Conservation (phyloP, 2,113 vertebrate species). For the Progne subis region DNA sequence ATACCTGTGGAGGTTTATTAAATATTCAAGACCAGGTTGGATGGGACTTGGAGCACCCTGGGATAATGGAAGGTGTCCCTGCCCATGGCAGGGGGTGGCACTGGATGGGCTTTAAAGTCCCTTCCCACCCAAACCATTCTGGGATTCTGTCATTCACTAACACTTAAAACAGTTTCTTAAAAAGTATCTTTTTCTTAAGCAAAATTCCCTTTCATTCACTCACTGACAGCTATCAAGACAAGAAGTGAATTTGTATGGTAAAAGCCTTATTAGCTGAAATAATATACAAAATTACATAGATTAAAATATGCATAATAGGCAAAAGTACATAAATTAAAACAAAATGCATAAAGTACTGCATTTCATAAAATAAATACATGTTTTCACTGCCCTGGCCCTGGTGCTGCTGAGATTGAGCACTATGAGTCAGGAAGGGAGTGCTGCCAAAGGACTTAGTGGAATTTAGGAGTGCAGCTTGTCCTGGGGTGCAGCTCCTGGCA, state of each 20-base stretch:
- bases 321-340: neutral
- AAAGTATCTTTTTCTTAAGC: neutral
- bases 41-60: fast-evolving
- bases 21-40: neutral
- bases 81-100: neutral
- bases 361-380: neutral
- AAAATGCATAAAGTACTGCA: neutral
- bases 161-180: neutral
- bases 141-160: neutral
- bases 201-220: neutral
- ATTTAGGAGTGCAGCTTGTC: neutral
- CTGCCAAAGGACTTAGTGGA: neutral
- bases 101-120: neutral
- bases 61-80: fast-evolving
- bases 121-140: neutral
- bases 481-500: neutral
- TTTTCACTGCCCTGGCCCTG: neutral
- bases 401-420: neutral
- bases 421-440: neutral
- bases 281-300: neutral
- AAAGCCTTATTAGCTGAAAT: neutral
- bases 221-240: neutral
- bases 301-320: neutral
- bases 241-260: neutral
- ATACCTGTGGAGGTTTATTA: neutral